A percentile compares a stretch with the other conserved stretches of the same genome.
These are phyloP conservation scores for Hystrix brachyura DNA, from an alignment of 2,113 vertebrate genomes.

Conservation along the genomic window DNA sequence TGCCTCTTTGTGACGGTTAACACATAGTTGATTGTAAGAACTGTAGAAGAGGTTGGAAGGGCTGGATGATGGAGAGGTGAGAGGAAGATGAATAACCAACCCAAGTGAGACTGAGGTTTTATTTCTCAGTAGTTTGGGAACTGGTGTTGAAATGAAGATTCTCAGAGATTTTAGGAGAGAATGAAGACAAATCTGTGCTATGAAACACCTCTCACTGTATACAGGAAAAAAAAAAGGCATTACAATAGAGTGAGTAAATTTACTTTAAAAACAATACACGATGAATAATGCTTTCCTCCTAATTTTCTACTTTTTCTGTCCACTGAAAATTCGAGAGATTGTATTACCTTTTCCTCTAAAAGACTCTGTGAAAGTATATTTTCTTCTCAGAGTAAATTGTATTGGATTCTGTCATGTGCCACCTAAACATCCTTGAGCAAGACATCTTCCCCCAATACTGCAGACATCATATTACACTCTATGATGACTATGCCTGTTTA, in stretches of 20 bases:
- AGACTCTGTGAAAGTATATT: neutral
- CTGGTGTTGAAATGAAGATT: neutral
- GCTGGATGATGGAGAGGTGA: rapidly evolving
- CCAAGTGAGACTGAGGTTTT: neutral
- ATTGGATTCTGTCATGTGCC: neutral
- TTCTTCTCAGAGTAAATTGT: neutral
- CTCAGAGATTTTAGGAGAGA: neutral
- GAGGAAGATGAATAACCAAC: neutral
- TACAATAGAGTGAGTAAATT: neutral
- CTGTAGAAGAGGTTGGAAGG: neutral
- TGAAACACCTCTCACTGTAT: neutral
- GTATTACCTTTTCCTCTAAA: neutral
- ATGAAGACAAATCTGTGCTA: neutral
- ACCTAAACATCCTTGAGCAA: neutral
- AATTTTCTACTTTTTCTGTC: neutral
- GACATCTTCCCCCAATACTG: neutral
- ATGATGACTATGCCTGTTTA: neutral
- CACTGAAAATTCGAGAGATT: neutral
- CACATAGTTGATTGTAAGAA: neutral
- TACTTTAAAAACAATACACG: neutral
- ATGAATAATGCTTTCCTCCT: neutral
- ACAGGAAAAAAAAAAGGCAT: neutral
- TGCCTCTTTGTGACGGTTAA: neutral
- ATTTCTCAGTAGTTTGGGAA: neutral
- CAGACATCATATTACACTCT: neutral